Evolutionary conservation across 23 tunicate species (phyloP).

Genomic region (Halocynthia roretzi): DNA sequence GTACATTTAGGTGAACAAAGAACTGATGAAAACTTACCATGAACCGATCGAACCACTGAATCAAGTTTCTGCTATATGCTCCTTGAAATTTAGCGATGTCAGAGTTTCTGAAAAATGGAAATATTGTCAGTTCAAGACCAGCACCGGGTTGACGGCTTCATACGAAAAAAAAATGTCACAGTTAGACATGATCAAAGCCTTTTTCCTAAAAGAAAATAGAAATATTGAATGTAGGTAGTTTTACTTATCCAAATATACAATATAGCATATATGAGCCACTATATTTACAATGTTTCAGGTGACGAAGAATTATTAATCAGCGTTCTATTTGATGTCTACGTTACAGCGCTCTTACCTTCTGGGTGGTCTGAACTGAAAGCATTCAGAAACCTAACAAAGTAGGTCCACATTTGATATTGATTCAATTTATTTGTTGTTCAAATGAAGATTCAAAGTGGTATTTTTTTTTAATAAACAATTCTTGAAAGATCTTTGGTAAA

Average conservation of each 20-base stretch:
- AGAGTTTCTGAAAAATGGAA: conserved; percentile 45
- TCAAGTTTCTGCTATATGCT: conserved; percentile 50
- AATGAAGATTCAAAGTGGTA: too few relatives aligned
- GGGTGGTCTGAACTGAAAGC: conserved; percentile 47
- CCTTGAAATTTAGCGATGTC: conserved; percentile 37
- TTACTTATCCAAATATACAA: not conserved
- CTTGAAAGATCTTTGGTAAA: too few relatives aligned
- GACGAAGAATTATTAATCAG: conserved; percentile 45
- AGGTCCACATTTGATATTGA: not conserved
- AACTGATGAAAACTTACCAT: conserved; percentile 9
- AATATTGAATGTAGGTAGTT: conserved; percentile 38
- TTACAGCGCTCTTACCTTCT: conserved; percentile 39
- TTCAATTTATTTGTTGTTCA: not conserved
- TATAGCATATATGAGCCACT: not conserved
- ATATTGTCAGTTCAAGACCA: conserved; percentile 38
- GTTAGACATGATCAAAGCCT: conserved; percentile 46
- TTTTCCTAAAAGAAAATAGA: conserved; percentile 18
- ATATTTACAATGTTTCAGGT: conserved; percentile 24
- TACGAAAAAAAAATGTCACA: conserved; percentile 23
- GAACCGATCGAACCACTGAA: conserved; percentile 23
- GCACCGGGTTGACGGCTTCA: conserved; percentile 3
- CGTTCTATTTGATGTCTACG: conserved; percentile 54
- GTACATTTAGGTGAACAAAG: conserved; percentile 29
- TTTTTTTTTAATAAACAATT: not conserved
- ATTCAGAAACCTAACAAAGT: not conserved